These are phyloP conservation scores for Poeciliopsis gracilis DNA, from an alignment of 2,797 vertebrate genomes.

Conservation along the genomic window DNA sequence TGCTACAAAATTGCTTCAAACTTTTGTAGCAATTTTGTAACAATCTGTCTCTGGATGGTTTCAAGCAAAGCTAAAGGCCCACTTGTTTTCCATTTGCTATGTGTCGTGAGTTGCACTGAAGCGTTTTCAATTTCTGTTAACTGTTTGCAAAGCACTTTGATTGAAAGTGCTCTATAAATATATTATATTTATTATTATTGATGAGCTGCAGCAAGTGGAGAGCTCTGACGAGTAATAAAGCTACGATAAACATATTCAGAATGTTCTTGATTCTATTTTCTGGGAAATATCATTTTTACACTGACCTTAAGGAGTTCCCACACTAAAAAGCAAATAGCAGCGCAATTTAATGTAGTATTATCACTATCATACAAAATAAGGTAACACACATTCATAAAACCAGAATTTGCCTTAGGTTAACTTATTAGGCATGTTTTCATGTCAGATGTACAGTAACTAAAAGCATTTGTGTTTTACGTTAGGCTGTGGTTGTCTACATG, in stretches of 20 bases:
- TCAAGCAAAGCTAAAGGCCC: too few relatives aligned
- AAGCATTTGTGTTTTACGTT: not conserved
- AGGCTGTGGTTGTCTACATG: not conserved
- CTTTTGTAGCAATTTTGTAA: too few relatives aligned
- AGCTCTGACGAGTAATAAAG: not conserved
- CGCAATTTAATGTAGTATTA: not conserved
- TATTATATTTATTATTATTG: too few relatives aligned
- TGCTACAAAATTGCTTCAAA: too few relatives aligned
- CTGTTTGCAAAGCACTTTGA: too few relatives aligned
- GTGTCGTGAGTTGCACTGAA: too few relatives aligned
- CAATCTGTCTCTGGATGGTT: too few relatives aligned
- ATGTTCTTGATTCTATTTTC: not conserved
- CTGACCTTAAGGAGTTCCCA: not conserved
- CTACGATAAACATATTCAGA: not conserved
- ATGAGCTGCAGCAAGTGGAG: not conserved
- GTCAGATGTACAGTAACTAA: not conserved
- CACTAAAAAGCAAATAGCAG: not conserved
- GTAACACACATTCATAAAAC: not conserved
- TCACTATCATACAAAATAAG: not conserved
- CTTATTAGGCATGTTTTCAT: not conserved
- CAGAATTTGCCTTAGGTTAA: not conserved
- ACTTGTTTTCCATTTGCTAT: too few relatives aligned
- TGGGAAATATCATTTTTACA: not conserved
- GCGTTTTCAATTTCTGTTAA: too few relatives aligned
- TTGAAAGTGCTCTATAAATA: too few relatives aligned